Conservation (phyloP, 2,113 vertebrate species). For the Corythaixoides concolor region DNA sequence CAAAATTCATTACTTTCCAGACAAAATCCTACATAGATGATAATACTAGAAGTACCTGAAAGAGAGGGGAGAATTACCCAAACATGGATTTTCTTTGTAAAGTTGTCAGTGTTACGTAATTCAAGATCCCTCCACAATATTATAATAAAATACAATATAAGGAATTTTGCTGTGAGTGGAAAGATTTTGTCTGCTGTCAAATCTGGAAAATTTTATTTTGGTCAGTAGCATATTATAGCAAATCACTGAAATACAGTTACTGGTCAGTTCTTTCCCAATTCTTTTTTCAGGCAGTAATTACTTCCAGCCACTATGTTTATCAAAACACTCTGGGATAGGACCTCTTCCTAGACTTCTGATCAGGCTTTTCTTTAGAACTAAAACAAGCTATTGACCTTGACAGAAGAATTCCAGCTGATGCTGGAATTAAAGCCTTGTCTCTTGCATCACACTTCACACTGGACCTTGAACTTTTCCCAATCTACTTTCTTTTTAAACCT, state of each 20-base stretch:
- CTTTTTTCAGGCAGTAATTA: neutral
- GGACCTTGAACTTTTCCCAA: neutral
- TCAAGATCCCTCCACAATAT: neutral
- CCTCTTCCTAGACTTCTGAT: neutral
- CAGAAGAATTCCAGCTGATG: neutral
- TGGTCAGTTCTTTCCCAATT: neutral
- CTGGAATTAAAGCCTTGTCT: neutral
- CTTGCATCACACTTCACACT: neutral
- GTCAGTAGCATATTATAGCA: neutral
- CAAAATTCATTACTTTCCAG: neutral
- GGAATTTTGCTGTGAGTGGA: neutral
- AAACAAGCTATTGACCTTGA: neutral
- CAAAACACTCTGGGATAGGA: neutral
- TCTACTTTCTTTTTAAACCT: neutral
- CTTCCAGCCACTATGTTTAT: neutral
- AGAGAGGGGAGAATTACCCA: neutral
- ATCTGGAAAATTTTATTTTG: neutral
- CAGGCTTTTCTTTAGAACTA: neutral
- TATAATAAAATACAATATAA: neutral
- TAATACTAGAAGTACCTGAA: neutral
- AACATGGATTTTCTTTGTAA: neutral
- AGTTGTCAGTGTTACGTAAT: neutral
- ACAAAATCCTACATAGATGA: neutral
- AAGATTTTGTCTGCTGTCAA: neutral
- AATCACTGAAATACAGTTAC: neutral